These are phyloP conservation scores for Liasis olivaceus DNA, from an alignment of 2,797 vertebrate species.

Conservation along the genomic window DNA sequence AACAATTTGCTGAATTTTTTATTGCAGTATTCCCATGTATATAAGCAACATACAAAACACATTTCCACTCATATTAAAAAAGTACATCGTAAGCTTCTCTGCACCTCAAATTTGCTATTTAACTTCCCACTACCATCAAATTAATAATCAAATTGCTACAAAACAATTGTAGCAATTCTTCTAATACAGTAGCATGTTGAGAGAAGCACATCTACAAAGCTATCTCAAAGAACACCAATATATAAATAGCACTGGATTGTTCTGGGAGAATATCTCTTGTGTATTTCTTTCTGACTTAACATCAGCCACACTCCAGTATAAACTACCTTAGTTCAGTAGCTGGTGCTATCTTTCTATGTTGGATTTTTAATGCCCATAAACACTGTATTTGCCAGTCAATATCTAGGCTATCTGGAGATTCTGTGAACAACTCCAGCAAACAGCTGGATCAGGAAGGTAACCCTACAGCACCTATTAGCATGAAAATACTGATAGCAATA, in stretches of 20 bases:
- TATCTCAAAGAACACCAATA: not conserved
- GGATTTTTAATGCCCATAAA: not conserved
- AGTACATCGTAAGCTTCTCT: not conserved
- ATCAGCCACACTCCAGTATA: not conserved
- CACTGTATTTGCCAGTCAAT: not conserved
- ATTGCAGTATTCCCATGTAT: accelerated
- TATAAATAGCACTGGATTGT: not conserved
- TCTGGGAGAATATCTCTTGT: not conserved
- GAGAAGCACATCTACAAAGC: not conserved
- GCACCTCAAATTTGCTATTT: not conserved
- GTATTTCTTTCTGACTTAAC: not conserved
- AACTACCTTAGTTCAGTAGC: not conserved
- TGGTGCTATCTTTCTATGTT: not conserved
- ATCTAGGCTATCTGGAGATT: not conserved
- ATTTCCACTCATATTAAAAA: not conserved
- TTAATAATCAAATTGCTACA: not conserved
- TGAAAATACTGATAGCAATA: not conserved
- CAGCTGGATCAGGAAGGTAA: not conserved
- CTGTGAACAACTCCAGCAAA: not conserved
- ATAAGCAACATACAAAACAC: not conserved
- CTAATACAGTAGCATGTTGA: not conserved
- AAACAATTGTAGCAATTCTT: not conserved
- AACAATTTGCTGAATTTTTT: not conserved
- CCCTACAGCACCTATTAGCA: not conserved
- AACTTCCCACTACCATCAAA: not conserved